phyloP scores from a whole-genome alignment of 2,888 invertebrate genomes.

The Lagria hirta region DNA sequence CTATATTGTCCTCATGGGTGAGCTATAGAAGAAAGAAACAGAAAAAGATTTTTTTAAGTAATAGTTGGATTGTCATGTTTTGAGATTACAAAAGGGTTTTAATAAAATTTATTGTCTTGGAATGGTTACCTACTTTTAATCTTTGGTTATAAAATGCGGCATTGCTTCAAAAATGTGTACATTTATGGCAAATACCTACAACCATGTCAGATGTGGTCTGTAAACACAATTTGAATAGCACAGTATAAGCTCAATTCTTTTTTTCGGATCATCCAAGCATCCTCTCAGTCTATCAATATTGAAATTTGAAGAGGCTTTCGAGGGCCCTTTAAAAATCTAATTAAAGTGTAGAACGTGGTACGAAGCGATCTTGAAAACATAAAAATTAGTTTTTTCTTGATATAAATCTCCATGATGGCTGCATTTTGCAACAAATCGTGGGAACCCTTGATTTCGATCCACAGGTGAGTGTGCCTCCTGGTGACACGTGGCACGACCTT shows the following conservation, averaged over 20 bases:
- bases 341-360: slow-evolving; percentile 20
- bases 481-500: slow-evolving; percentile 22
- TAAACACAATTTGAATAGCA: slow-evolving; percentile 40
- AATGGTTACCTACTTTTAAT: too few species aligned
- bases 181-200: too few species aligned
- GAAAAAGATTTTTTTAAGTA: too few species aligned
- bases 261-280: slow-evolving; percentile 41
- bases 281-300: slow-evolving; percentile 48
- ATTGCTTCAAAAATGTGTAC: too few species aligned
- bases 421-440: slow-evolving; percentile 21
- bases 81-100: too few species aligned
- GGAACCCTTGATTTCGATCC: slow-evolving; percentile 22
- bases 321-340: slow-evolving; percentile 23
- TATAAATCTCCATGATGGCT: slow-evolving; percentile 2
- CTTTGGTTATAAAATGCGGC: too few species aligned
- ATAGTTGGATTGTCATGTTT: too few species aligned
- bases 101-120: too few species aligned
- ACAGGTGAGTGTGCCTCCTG: slow-evolving; percentile 28
- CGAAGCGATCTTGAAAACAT: slow-evolving; percentile 8
- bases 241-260: slow-evolving; percentile 40
- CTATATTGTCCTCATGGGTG: too few species aligned
- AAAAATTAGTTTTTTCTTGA: slow-evolving; percentile 6
- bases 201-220: slow-evolving; percentile 41
- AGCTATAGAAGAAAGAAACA: too few species aligned
- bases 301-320: slow-evolving; percentile 47